Evolutionary conservation across 2,797 vertebrate genomes (phyloP).

Genomic region (Setipinna tenuifilis): DNA sequence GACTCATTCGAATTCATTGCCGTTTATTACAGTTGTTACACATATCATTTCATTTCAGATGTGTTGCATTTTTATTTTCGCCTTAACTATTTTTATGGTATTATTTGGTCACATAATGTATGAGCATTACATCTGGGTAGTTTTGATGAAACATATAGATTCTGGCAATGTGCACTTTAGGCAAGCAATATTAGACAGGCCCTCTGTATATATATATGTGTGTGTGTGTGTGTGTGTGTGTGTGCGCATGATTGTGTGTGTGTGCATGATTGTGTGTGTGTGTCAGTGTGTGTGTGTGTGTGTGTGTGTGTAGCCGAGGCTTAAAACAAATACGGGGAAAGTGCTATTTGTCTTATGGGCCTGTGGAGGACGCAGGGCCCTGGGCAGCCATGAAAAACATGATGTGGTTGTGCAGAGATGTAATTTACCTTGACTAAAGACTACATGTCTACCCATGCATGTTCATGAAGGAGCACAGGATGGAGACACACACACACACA

Average conservation of each 20-base stretch:
- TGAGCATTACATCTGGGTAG: not conserved
- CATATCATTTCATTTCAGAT: not conserved
- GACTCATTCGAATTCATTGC: not conserved
- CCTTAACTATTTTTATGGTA: not conserved
- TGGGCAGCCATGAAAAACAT: slow-evolving; percentile 47
- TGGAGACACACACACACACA: slow-evolving; percentile 50
- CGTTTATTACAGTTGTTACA: not conserved
- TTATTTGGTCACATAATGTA: not conserved
- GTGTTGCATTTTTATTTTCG: not conserved
- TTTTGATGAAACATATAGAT: not conserved
- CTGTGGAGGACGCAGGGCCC: slow-evolving; percentile 49
- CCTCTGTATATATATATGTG: not conserved
- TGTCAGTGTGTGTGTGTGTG: not conserved
- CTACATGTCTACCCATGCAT: slow-evolving; percentile 55
- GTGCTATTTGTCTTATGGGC: not conserved
- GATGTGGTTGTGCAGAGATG: slow-evolving; percentile 50
- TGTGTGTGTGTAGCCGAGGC: not conserved
- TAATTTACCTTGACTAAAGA: slow-evolving; percentile 61
- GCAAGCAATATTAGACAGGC: not conserved
- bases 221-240: not conserved
- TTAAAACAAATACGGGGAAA: not conserved
- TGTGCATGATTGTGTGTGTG: not conserved
- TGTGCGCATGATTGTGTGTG: not conserved
- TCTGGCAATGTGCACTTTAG: not conserved
- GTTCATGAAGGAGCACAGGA: slow-evolving; percentile 52